Evolutionary conservation across 1,140 invertebrate genomes (phyloP).

Genomic region (Pseudachorutes palmiensis): DNA sequence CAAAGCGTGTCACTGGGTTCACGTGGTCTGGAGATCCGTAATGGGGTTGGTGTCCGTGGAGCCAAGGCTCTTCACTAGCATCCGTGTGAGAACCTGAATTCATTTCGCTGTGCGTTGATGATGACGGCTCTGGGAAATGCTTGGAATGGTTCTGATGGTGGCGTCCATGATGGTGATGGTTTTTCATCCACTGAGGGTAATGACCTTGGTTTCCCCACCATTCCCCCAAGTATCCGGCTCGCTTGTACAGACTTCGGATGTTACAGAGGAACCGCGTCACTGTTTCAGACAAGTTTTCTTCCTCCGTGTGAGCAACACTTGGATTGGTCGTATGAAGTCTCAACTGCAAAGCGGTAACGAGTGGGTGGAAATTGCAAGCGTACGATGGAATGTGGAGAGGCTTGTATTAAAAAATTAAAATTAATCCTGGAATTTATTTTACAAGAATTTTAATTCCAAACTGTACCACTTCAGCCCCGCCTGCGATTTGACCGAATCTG

Average conservation of each 20-base stretch:
- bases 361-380: not conserved
- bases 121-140: not conserved
- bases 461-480: constrained; percentile 15
- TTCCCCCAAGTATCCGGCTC: constrained; percentile 27
- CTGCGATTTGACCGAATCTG: constrained; percentile 15
- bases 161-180: no score
- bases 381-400: not conserved
- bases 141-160: not conserved
- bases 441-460: no score
- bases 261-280: not conserved
- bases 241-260: constrained; percentile 21
- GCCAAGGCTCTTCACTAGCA: not conserved
- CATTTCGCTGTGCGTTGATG: not conserved
- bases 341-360: constrained; percentile 2
- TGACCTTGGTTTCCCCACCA: constrained; percentile 25
- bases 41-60: not conserved
- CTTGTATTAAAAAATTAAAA: constrained; percentile 12
- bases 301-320: not conserved
- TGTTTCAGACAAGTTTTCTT: not conserved
- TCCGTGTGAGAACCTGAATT: not conserved
- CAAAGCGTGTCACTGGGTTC: constrained; percentile 25
- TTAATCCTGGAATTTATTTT: constrained; percentile 27
- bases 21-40: constrained; percentile 21
- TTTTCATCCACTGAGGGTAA: constrained; percentile 24
- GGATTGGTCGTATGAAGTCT: not conserved